phyloP scores from a whole-genome alignment of 2,888 invertebrate genomes.

The Chloromyia formosa region DNA sequence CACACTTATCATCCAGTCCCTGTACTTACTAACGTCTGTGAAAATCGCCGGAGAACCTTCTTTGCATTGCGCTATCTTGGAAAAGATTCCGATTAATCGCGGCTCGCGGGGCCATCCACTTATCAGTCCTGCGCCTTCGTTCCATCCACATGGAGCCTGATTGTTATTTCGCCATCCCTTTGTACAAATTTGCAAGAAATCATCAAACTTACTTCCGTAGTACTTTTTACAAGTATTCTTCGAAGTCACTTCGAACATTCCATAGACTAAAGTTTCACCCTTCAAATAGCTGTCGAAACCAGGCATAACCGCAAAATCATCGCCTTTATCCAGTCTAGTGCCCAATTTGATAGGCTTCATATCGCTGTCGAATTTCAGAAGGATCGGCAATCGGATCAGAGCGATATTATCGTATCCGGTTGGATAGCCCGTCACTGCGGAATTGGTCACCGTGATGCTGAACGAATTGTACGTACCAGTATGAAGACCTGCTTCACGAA shows the following conservation, averaged over 20 bases:
- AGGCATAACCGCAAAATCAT: conserved; percentile 45
- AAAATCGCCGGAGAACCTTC: conserved; percentile 17
- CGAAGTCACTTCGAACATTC: conserved; percentile 44
- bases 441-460: conserved; percentile 25
- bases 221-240: conserved; percentile 30
- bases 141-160: conserved; percentile 33
- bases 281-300: conserved; percentile 44
- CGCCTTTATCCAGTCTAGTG: neutral
- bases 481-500: too few relatives aligned
- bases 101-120: conserved; percentile 45
- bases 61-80: conserved; percentile 4
- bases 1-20: conserved; percentile 43
- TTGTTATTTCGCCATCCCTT: conserved; percentile 35
- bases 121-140: conserved; percentile 46
- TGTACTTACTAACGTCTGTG: conserved; percentile 42
- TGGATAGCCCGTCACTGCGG: conserved; percentile 44
- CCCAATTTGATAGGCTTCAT: neutral
- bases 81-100: conserved; percentile 46
- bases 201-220: conserved; percentile 41
- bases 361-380: conserved; percentile 14
- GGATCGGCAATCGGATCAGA: conserved; percentile 43
- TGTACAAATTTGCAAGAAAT: conserved; percentile 46
- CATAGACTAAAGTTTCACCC: conserved; percentile 41
- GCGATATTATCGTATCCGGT: conserved; percentile 48
- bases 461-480: conserved; percentile 1